phyloP scores from a whole-genome alignment of 2,797 vertebrate genomes.

The Amblyraja radiata region DNA sequence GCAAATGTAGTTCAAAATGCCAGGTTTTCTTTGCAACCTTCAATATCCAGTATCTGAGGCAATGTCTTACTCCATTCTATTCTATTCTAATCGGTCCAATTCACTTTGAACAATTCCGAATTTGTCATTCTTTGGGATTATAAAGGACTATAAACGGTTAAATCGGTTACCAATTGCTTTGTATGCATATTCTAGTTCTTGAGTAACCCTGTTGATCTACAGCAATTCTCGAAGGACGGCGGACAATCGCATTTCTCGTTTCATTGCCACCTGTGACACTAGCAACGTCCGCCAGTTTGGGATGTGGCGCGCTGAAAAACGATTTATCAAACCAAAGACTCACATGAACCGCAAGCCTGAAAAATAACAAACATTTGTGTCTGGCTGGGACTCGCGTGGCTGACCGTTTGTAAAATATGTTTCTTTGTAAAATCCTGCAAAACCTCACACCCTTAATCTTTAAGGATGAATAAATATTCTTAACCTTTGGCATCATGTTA shows the following conservation, averaged over 20 bases:
- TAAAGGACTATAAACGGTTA: background rate
- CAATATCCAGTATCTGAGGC: background rate
- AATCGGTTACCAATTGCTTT: background rate
- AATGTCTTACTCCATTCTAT: background rate
- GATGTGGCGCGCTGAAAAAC: too few relatives aligned
- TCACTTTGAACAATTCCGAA: background rate
- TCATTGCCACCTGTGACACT: background rate
- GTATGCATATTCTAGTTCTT: background rate
- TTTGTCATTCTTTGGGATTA: background rate
- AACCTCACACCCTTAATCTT: too few relatives aligned
- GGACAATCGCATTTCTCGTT: background rate
- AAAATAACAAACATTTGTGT: background rate
- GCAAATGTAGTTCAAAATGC: background rate
- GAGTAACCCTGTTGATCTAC: background rate
- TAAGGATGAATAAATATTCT: background rate
- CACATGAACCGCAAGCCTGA: background rate
- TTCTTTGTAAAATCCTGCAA: too few relatives aligned
- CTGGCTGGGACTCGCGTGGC: background rate
- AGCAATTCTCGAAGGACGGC: background rate
- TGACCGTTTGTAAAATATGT: too few relatives aligned
- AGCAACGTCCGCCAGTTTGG: background rate
- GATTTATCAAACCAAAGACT: background rate
- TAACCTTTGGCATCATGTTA: background rate
- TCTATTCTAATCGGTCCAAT: background rate
- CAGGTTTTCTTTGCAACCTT: background rate